Conservation (phyloP, 2,888 invertebrate species). For the Limnephilus auricula region DNA sequence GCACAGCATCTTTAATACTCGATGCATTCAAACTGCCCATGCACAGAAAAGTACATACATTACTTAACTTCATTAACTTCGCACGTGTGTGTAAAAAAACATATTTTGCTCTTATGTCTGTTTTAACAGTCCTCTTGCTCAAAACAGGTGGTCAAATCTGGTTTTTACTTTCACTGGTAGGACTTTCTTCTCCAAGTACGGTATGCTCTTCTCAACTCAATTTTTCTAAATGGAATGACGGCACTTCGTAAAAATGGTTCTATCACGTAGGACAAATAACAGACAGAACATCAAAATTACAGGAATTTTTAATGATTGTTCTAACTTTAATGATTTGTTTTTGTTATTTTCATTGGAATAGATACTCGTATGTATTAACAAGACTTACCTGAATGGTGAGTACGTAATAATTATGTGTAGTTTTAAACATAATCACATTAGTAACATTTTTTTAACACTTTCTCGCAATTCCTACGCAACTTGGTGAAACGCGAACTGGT, state of each 20-base stretch:
- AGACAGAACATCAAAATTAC: neutral
- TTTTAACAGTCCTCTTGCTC: neutral
- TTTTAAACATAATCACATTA: neutral
- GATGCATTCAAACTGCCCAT: neutral
- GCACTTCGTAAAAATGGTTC: neutral
- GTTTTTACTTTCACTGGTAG: constrained; percentile 21
- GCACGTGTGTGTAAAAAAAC: neutral
- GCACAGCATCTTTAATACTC: neutral
- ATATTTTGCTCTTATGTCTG: neutral
- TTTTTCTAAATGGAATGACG: neutral
- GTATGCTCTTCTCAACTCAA: neutral
- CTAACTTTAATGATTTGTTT: neutral
- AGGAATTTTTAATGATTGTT: neutral
- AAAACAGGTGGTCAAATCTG: neutral
- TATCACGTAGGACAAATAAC: neutral
- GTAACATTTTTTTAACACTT: neutral
- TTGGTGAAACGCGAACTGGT: neutral
- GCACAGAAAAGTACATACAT: neutral
- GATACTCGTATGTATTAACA: neutral
- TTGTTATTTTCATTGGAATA: neutral
- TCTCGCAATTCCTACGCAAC: neutral
- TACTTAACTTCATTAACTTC: neutral
- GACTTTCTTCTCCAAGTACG: constrained; percentile 36
- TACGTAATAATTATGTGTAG: neutral
- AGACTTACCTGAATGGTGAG: neutral